Evolutionary conservation across 2,888 invertebrate species (phyloP).

Genomic region (Platynereis dumerilii): DNA sequence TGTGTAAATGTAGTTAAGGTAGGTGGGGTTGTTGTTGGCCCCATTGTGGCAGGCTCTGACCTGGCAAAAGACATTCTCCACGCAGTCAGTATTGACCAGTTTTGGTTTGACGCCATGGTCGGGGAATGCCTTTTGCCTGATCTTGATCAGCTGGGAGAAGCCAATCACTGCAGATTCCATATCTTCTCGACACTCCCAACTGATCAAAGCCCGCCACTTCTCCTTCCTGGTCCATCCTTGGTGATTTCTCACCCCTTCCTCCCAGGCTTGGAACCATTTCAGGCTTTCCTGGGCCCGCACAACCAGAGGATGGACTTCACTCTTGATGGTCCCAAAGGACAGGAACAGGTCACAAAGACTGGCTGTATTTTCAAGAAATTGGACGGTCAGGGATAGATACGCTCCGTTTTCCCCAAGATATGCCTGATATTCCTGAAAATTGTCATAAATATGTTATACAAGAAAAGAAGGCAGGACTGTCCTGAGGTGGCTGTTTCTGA

Average conservation of each 20-base stretch:
- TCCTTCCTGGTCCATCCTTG: neutral
- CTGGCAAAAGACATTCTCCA: slow-evolving; percentile 2
- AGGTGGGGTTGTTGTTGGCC: neutral
- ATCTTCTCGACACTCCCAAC: slow-evolving; percentile 2
- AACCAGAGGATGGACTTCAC: neutral
- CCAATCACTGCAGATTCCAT: neutral
- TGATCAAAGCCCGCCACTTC: neutral
- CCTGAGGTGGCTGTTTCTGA: too few relatives aligned
- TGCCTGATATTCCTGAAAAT: neutral
- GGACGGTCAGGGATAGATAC: neutral
- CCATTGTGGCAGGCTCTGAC: neutral
- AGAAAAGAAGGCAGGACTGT: too few relatives aligned
- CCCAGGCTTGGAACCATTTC: slow-evolving; percentile 3
- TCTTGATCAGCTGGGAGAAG: neutral
- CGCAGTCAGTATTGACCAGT: neutral
- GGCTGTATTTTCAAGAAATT: neutral
- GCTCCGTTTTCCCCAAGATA: neutral
- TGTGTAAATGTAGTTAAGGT: neutral
- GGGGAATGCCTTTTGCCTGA: neutral
- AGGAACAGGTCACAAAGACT: neutral
- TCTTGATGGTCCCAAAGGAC: neutral
- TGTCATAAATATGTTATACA: too few relatives aligned
- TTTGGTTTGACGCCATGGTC: neutral
- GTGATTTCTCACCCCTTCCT: neutral
- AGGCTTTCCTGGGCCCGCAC: neutral